Evolutionary conservation across 2,888 invertebrate genomes (phyloP).

Genomic region (Caenorhabditis sp.): DNA sequence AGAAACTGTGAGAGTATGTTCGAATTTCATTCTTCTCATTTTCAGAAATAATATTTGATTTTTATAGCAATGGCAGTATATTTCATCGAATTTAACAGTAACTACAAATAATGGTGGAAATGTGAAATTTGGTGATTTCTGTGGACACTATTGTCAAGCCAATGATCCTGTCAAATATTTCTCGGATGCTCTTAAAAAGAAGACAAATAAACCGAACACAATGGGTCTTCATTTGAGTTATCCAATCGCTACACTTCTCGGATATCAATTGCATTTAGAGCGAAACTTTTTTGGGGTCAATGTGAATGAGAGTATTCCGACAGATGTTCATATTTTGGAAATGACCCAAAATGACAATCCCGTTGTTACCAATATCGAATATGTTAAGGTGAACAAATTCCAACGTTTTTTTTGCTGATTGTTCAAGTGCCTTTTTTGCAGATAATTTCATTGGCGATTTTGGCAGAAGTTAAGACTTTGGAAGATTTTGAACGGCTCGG

Average conservation of each 20-base stretch:
- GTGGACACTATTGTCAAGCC: constrained; percentile 65
- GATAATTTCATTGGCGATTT: constrained; percentile 43
- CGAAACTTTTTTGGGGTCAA: constrained; percentile 65
- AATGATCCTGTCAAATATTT: constrained; percentile 50
- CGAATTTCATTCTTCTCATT: background rate
- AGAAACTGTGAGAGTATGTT: constrained; percentile 50
- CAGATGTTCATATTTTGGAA: background rate
- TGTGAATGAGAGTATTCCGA: constrained; percentile 5
- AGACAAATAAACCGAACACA: constrained; percentile 8
- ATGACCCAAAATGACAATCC: background rate
- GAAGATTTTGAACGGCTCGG: constrained; percentile 53
- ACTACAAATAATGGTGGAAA: constrained; percentile 18
- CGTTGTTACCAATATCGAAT: constrained; percentile 39
- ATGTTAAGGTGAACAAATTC: no score
- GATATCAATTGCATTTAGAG: constrained; percentile 63
- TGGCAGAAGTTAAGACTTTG: constrained; percentile 48
- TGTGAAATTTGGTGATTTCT: constrained; percentile 59
- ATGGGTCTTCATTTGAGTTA: constrained; percentile 45
- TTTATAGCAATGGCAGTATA: constrained; percentile 35
- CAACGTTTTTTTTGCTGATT: no score
- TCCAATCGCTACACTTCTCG: constrained; percentile 59
- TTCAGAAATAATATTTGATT: background rate
- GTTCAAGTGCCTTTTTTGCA: no score
- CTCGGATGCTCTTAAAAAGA: constrained; percentile 28
- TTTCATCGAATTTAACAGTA: constrained; percentile 52